phyloP scores from a whole-genome alignment of 1,140 invertebrate genomes.

The Eubasilissa regina region DNA sequence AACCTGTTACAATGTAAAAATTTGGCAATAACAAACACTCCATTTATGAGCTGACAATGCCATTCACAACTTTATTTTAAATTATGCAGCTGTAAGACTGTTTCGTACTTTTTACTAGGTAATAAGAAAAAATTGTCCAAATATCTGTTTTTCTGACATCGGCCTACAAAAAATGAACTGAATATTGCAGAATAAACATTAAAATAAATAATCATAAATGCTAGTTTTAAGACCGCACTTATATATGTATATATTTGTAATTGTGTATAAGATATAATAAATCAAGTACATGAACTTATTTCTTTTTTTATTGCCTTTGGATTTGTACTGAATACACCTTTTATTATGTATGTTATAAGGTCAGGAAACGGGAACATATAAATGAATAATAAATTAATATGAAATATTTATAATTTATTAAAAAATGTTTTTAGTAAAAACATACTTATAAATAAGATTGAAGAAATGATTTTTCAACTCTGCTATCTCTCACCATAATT shows the following conservation, averaged over 20 bases:
- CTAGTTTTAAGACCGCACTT: constrained; percentile 13
- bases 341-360: no score
- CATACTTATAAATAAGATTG: constrained; percentile 7
- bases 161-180: not conserved
- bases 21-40: no score
- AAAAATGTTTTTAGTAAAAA: not conserved
- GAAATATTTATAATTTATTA: constrained; percentile 3
- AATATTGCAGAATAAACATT: not conserved
- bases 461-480: constrained; percentile 61
- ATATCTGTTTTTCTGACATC: not conserved
- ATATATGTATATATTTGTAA: constrained; percentile 5
- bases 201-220: not conserved
- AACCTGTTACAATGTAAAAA: no score
- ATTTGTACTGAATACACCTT: no score
- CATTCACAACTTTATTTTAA: no score
- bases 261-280: constrained; percentile 13
- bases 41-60: no score
- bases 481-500: constrained; percentile 64
- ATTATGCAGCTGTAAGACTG: no score
- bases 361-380: no score
- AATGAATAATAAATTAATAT: not conserved
- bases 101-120: not conserved
- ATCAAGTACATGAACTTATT: not conserved
- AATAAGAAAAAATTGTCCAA: constrained; percentile 20
- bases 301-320: not conserved